Evolutionary conservation across 2,797 vertebrate genomes (phyloP).

Genomic region (Micrastur ruficollis): DNA sequence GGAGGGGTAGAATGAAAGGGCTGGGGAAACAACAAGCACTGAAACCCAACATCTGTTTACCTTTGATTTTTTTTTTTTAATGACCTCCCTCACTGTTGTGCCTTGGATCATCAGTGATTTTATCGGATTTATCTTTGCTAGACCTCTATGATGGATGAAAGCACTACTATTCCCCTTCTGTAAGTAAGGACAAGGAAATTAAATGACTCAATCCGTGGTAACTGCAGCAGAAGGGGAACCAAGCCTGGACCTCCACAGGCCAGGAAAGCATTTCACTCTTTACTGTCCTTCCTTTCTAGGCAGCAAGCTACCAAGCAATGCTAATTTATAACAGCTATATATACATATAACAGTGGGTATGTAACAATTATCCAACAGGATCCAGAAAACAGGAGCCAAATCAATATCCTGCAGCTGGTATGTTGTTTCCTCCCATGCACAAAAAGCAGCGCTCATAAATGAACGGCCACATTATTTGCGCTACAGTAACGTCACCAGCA

Average conservation of each 20-base stretch:
- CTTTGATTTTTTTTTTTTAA: background rate
- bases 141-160: background rate
- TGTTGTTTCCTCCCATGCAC: background rate
- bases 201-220: background rate
- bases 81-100: background rate
- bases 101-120: background rate
- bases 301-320: background rate
- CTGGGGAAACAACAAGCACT: background rate
- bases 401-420: background rate
- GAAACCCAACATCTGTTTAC: background rate
- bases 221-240: background rate
- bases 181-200: background rate
- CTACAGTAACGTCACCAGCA: background rate
- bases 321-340: background rate
- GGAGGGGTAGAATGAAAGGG: background rate
- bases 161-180: background rate
- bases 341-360: background rate
- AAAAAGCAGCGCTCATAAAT: background rate
- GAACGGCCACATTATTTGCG: accelerated
- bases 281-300: background rate
- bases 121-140: background rate
- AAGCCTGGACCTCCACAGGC: background rate
- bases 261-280: background rate
- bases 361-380: background rate
- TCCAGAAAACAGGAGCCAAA: background rate